Conservation (phyloP, 2,797 vertebrate species). For the Tapirus indicus region DNA sequence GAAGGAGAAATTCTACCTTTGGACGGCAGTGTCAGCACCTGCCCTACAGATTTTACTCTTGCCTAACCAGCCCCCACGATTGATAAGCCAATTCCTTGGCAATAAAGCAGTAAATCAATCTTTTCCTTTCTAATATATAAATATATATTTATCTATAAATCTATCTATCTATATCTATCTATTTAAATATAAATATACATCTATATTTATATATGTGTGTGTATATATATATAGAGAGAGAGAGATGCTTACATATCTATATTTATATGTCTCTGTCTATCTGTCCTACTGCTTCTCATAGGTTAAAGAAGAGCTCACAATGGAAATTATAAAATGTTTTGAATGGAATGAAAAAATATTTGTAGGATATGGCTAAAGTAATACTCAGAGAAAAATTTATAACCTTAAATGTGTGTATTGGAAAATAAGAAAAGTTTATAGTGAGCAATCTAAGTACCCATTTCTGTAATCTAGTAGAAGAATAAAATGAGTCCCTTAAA, state of each 20-base stretch:
- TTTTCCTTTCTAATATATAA: background rate
- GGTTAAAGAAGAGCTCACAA: background rate
- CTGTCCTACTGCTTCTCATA: background rate
- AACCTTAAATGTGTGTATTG: background rate
- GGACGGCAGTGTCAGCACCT: background rate
- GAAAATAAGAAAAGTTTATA: background rate
- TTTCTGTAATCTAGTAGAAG: background rate
- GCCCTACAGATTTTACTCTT: background rate
- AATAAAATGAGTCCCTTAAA: background rate
- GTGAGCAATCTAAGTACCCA: background rate
- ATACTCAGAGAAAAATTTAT: background rate
- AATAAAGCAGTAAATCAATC: background rate
- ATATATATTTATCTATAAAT: background rate
- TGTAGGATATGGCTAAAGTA: background rate
- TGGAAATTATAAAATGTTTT: background rate
- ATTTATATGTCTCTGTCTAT: background rate
- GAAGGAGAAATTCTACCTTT: background rate
- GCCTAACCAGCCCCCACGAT: background rate
- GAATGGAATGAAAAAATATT: background rate
- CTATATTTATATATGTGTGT: background rate
- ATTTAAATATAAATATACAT: background rate
- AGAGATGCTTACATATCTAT: background rate
- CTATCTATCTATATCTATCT: background rate
- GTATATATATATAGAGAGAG: background rate
- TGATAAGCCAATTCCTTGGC: background rate